Conservation (phyloP, 2,888 invertebrate genomes). For the Branchipolynoe longqiensis region DNA sequence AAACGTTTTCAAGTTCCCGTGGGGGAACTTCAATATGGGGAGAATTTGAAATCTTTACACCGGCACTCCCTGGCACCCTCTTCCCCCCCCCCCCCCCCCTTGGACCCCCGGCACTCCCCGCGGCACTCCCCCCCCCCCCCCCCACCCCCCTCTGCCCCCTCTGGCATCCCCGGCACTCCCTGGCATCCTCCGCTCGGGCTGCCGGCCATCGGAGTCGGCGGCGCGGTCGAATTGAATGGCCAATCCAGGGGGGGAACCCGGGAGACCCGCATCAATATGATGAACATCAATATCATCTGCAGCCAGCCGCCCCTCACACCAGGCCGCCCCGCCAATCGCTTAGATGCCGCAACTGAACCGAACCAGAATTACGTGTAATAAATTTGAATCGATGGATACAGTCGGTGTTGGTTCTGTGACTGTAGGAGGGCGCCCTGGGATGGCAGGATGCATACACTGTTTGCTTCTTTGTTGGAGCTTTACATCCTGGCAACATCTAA, state of each 20-base stretch:
- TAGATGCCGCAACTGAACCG: not conserved
- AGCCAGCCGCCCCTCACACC: not conserved
- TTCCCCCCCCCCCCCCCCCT: no score
- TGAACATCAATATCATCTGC: constrained; percentile 13
- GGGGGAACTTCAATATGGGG: no score
- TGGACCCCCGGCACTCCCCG: no score
- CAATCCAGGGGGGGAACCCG: not conserved
- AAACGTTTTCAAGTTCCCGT: no score
- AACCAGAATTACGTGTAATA: not conserved
- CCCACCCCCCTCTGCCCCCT: not conserved
- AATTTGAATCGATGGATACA: not conserved
- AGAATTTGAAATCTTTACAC: not conserved
- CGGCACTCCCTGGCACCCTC: not conserved
- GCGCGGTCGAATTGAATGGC: constrained; percentile 15
- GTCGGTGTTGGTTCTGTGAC: not conserved
- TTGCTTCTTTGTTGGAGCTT: no score
- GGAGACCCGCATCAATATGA: not conserved
- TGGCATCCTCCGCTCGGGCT: no score
- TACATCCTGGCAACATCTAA: no score
- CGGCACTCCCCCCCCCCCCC: not conserved
- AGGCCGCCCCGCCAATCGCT: not conserved
- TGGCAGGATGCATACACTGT: no score
- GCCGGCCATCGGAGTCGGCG: not conserved
- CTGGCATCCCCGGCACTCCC: no score
- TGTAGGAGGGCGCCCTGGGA: no score